Base-by-base conservation (phyloP, 2,888 invertebrate species). In the Heliconius sara region DNA sequence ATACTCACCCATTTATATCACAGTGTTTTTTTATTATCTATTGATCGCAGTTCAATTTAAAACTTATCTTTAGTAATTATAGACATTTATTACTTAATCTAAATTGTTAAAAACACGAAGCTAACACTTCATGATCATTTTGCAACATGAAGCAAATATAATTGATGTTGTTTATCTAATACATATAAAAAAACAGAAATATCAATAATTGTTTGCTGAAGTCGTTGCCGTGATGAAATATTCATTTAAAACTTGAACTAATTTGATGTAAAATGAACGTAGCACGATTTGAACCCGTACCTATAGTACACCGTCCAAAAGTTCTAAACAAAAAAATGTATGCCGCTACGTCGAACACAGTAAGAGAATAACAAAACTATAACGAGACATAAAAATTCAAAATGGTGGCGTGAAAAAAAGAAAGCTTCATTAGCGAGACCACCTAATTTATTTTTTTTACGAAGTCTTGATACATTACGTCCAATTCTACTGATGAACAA, bases 1-100 rank as follows among this genome's bases (percentile, higher is more conserved):
- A 27, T 57, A 72, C 5, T 57, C 52, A 30, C 52, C 30, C 72
- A 57, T 30, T 52, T 72, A 57, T 72, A 72, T 57, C 72, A 72
- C 72, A 72, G 72, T 57, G n/a, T 39, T 34, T 52, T 52, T 52
- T 30, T 52, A 52, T 43, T 30, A 22, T 57, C 52, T 52, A 52
- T 52, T 72, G 60, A 60, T 22, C 52, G 6, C 6, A 9, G 12
- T 52, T 68, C 1, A 68, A 68, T 68, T 30, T 13, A 34, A 22
- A 67, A 30, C 67, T 30, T 66, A 30, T 66, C 5, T 66, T 30
- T 66, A 67, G 10, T 67, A 22, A 52, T 52, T 57, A 52, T 27
- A 19, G 25, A 27, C 3, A 27, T 72, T 72, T 47, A 12, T 57
- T 30, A 57, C 52, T 72, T 72, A 57, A 27, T 27, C 72, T 72